Percentiles rank a stretch among this genome's conserved stretches.
phyloP scores from a whole-genome alignment of 1,140 invertebrate genomes.

The Gryllus bimaculatus region DNA sequence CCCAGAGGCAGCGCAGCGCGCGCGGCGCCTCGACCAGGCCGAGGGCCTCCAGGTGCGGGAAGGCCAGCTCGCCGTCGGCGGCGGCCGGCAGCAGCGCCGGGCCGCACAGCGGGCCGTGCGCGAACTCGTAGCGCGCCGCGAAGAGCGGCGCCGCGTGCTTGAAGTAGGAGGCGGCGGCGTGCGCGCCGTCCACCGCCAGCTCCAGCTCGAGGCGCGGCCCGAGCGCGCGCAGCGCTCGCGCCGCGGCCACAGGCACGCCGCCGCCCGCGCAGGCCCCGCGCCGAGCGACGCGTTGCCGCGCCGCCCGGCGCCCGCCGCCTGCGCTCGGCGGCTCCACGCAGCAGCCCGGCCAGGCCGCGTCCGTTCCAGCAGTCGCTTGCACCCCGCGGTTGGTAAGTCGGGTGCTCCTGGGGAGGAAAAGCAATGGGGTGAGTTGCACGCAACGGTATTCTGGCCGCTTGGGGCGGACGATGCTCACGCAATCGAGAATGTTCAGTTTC shows the following conservation, averaged over 20 bases:
- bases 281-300: slow-evolving; percentile 14
- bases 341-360: too few relatives aligned
- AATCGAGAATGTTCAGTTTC: too few relatives aligned
- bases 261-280: slow-evolving; percentile 28
- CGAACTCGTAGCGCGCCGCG: slow-evolving; percentile 75
- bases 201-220: slow-evolving; percentile 63
- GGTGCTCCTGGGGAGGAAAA: slow-evolving; percentile 55
- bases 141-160: slow-evolving; percentile 72
- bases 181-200: slow-evolving; percentile 67
- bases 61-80: slow-evolving; percentile 72
- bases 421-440: slow-evolving; percentile 4
- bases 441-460: too few relatives aligned
- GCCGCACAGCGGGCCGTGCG: slow-evolving; percentile 78
- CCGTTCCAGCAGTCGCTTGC: slow-evolving; percentile 71
- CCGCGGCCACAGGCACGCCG: slow-evolving; percentile 20
- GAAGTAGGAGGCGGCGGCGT: slow-evolving; percentile 76
- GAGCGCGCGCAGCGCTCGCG: slow-evolving; percentile 20
- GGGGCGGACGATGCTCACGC: too few relatives aligned
- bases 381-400: slow-evolving; percentile 70
- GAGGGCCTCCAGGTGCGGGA: slow-evolving; percentile 72
- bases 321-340: slow-evolving; percentile 62
- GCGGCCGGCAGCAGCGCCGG: slow-evolving; percentile 64
- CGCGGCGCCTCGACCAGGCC: slow-evolving; percentile 64
- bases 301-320: slow-evolving; percentile 22
- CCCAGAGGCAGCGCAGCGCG: slow-evolving; percentile 79